Evolutionary conservation across 2,888 invertebrate genomes (phyloP).

Genomic region (Rhamnusium bicolor): DNA sequence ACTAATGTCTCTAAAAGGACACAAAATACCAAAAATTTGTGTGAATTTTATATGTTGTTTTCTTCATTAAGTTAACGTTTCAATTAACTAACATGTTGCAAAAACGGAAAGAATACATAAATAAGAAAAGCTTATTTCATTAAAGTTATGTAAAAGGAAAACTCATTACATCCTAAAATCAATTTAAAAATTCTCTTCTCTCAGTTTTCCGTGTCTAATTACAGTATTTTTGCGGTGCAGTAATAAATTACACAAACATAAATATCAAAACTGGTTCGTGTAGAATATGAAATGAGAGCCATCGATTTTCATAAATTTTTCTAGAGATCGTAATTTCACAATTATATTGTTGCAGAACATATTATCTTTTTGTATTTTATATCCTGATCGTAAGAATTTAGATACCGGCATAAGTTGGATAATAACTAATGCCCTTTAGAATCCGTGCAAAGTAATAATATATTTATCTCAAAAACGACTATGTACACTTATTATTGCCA

Average conservation of each 20-base stretch:
- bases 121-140: neutral
- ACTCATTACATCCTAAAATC: neutral
- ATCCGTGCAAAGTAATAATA: too few relatives aligned
- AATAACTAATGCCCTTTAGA: neutral
- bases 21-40: too few relatives aligned
- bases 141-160: neutral
- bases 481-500: too few relatives aligned
- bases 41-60: too few relatives aligned
- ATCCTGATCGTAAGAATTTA: neutral
- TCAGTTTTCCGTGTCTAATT: neutral
- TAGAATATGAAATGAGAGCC: neutral
- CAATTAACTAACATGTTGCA: too few relatives aligned
- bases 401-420: neutral
- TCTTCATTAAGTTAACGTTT: too few relatives aligned
- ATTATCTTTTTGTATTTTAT: neutral
- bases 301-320: neutral
- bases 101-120: neutral
- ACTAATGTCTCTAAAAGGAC: too few relatives aligned
- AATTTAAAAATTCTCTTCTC: neutral
- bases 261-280: neutral
- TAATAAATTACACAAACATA: neutral
- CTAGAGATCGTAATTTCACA: neutral
- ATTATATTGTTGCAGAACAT: neutral
- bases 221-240: neutral
- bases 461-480: too few relatives aligned